These are phyloP conservation scores for Lymantria dispar DNA, from an alignment of 2,888 invertebrate species.

Conservation along the genomic window DNA sequence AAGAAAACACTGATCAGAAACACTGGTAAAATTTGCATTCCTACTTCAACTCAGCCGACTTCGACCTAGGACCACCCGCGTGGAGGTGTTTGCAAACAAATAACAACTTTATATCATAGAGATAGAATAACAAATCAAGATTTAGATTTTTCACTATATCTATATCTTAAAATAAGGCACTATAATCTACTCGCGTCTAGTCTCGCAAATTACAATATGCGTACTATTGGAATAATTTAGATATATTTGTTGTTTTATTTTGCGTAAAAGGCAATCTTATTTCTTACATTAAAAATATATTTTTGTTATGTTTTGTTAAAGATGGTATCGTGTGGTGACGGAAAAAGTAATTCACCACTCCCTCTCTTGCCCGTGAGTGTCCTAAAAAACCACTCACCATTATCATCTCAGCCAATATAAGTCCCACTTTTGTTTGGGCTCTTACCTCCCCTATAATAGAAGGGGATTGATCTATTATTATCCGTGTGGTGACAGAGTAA, in stretches of 20 bases:
- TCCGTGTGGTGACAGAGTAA: too few relatives aligned
- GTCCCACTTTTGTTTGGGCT: too few relatives aligned
- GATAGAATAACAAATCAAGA: conserved; percentile 59
- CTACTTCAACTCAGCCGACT: conserved; percentile 65
- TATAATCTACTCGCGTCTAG: conserved; percentile 62
- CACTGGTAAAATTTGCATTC: conserved; percentile 78
- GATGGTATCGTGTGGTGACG: too few relatives aligned
- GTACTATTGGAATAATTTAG: conserved; percentile 50
- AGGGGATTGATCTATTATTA: too few relatives aligned
- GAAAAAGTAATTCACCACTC: too few relatives aligned
- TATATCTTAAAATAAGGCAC: conserved; percentile 61
- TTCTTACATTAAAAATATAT: background rate
- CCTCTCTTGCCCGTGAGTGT: too few relatives aligned
- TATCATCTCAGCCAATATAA: too few relatives aligned
- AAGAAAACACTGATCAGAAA: conserved; percentile 58
- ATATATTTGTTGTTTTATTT: conserved; percentile 24
- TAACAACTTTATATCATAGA: conserved; percentile 68
- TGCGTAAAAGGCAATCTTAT: background rate
- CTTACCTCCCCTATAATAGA: too few relatives aligned
- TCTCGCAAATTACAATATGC: conserved; percentile 61
- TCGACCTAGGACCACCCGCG: conserved; percentile 79
- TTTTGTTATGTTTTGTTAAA: too few relatives aligned
- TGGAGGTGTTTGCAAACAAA: conserved; percentile 56
- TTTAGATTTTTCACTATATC: conserved; percentile 43
- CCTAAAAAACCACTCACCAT: too few relatives aligned